Base-by-base conservation (phyloP, 1,140 invertebrate species). In the Temnothorax longispinosus region DNA sequence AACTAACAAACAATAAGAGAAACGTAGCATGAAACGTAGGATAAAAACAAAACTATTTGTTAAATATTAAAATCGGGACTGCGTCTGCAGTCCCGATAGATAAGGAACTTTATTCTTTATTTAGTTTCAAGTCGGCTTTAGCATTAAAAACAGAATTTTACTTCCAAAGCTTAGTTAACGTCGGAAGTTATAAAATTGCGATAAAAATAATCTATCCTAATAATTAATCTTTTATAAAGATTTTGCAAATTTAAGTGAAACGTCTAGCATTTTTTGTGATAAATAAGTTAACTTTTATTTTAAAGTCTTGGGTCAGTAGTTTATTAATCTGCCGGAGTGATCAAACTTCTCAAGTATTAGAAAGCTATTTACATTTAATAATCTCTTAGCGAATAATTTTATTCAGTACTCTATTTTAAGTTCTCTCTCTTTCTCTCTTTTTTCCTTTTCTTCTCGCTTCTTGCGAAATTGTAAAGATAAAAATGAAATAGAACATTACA, bases 181-280 rank as follows among this genome's bases (percentile, higher is more conserved):
- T 76, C n/a, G 0, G n/a, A 76, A 44, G 38, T 75, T 21, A 18
- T 21, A 75, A 60, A 44, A 4, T n/a, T 21, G 35, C 35, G 18
- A 44, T 62, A 41, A 44, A 62, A 41, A 1, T 15, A 41, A 76
- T 58, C 0, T 1, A 38, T 60, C 2, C 41, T 21, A 8, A 56
- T 2, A 8, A 6, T 75, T 2, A 8, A 6, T 75, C 2, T 50
- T 27, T 27, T 27, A 5, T 69, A 27, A 69, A 3, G 21, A 44
- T n/a, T 52, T 72, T 72, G 21, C 10, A 54, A 32, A 72, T 72
- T 72, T 72, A 69, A 67, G 32, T 72, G 21, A 56, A 21, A 56
- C 35, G 18, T 52, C n/a, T 18, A n/a, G 18, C 7, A 38, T 38
- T 38, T 65, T 3, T 65, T 8, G 18, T n/a, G 3, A 38, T 10